Base-by-base conservation (phyloP, 2,888 invertebrate genomes). In the Malthinus flaveolus region DNA sequence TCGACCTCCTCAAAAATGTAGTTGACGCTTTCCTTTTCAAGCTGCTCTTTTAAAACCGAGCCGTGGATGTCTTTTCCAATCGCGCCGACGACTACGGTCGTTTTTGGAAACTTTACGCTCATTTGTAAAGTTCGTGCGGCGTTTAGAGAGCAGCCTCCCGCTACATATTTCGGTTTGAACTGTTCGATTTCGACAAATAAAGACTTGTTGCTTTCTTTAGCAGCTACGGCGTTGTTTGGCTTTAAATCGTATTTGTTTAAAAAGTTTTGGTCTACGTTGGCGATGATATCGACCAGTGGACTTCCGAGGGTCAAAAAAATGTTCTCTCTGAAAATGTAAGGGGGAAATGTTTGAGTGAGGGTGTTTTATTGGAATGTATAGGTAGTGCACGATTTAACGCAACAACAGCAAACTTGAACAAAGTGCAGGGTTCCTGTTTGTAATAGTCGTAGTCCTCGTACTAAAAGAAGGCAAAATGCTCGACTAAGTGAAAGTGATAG, bases 121-220 rank as follows among this genome's bases (percentile, higher is more conserved):
- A 59, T 55, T 15, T 66, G 58, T 8, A 69, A 51, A 10, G 65
- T 51, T n/a, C 69, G 47, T 0, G 62, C 68, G 0, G 68, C 66
- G 31, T 70, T 71, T 33, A 68, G 63, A 4, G 69, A 64, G 44
- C 68, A 68, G 8, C 71, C 71, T 4, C 71, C 71, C 7, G 63
- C 50, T 48, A 58, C 56, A n/a, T 59, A 36, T 6, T 52, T 59
- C 3, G 61, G 62, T 6, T 59, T 13, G 9, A 54, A 33, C 10
- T 37, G 4, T 6, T 51, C 11, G 3, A 69, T 32, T 5, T 66
- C 65, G 2, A 56, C 44, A 46, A 71, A 71, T 12, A 71, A 52
- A 7, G 33, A 33, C 42, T 49, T 46, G 15, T 52, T 46, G 1
- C 37, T 37, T 6, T 59, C 60, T 7, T 36, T 49, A 7, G 56